phyloP scores from a whole-genome alignment of 2,888 invertebrate species.

The Latrodectus elegans region DNA sequence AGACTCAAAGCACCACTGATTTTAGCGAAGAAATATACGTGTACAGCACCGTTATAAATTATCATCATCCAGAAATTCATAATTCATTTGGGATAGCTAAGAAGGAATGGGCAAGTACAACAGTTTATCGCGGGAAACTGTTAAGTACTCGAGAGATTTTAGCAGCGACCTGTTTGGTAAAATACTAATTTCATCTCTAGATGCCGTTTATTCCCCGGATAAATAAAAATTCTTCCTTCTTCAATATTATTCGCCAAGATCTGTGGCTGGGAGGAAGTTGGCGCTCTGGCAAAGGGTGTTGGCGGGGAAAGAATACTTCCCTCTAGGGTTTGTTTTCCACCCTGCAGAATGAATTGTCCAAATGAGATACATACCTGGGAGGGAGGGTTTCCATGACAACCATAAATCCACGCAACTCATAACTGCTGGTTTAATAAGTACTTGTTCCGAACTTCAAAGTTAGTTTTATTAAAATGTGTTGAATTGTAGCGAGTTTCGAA shows the following conservation, averaged over 20 bases:
- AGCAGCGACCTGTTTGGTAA: not conserved
- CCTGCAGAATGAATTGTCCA: not conserved
- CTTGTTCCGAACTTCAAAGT: too few species aligned
- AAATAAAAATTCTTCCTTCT: constrained; percentile 13
- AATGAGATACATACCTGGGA: constrained; percentile 25
- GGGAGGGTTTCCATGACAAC: constrained; percentile 34
- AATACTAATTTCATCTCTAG: constrained; percentile 23
- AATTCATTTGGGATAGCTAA: too few species aligned
- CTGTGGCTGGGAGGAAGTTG: not conserved
- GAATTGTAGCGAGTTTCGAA: too few species aligned
- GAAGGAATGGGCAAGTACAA: too few species aligned
- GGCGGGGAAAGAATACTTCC: not conserved
- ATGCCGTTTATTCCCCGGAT: not conserved
- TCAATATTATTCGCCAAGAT: not conserved
- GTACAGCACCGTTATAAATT: too few species aligned
- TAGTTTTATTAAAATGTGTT: too few species aligned
- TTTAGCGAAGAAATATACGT: too few species aligned
- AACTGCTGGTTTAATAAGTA: constrained; percentile 7
- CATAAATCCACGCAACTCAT: constrained; percentile 32
- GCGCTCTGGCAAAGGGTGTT: constrained; percentile 1
- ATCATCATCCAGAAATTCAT: too few species aligned
- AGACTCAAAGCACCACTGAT: too few species aligned
- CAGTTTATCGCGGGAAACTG: too few species aligned
- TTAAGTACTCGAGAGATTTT: not conserved
- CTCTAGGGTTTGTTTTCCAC: not conserved